These are phyloP conservation scores for Acanthosepion esculentum DNA, from an alignment of 2,888 invertebrate species.

Conservation along the genomic window DNA sequence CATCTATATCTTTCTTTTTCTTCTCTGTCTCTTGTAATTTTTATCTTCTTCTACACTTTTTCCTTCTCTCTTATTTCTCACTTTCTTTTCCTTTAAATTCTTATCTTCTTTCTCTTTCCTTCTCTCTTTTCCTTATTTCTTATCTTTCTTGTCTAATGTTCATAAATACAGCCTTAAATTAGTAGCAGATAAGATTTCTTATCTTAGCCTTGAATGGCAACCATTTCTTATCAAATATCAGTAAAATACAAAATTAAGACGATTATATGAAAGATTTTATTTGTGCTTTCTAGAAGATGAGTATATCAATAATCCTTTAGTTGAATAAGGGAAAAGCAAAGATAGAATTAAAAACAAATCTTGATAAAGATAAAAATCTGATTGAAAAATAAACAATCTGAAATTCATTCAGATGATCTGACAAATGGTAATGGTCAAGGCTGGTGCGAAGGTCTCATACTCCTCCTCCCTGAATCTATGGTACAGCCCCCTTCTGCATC, in stretches of 20 bases:
- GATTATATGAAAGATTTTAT: neutral
- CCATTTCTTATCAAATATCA: neutral
- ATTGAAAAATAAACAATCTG: neutral
- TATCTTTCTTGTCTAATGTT: neutral
- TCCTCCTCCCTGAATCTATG: too few species aligned
- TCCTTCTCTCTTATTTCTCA: too few species aligned
- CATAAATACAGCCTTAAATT: neutral
- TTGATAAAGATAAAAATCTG: neutral
- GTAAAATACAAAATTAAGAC: constrained; percentile 2
- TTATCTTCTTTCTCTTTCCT: neutral
- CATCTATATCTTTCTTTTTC: too few species aligned
- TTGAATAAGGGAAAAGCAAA: neutral
- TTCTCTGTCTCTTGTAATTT: too few species aligned
- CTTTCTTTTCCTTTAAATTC: too few species aligned
- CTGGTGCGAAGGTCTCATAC: too few species aligned
- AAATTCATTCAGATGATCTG: neutral
- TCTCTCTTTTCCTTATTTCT: neutral
- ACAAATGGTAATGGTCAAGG: too few species aligned
- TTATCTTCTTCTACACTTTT: too few species aligned
- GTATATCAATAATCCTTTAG: neutral
- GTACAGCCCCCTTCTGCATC: too few species aligned
- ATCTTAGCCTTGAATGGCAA: neutral
- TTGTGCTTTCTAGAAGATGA: neutral
- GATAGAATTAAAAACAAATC: neutral
- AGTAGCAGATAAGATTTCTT: neutral